Conservation (phyloP, 2,888 invertebrate species). For the Caenorhabditis sinica region DNA sequence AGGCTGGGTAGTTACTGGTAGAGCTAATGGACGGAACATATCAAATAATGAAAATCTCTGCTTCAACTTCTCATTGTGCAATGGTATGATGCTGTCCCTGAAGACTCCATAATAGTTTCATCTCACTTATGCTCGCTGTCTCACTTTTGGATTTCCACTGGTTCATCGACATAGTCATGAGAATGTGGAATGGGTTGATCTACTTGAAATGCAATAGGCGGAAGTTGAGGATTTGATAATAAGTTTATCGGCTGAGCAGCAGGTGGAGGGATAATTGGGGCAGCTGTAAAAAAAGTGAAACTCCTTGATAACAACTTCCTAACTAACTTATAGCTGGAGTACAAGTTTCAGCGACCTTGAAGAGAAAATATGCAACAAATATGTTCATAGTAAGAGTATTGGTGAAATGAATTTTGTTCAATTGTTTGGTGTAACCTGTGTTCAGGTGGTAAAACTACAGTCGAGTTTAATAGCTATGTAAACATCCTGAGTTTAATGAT, state of each 20-base stretch:
- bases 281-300: background rate
- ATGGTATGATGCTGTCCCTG: conserved; percentile 57
- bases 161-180: conserved; percentile 49
- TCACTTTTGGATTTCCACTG: conserved; percentile 45
- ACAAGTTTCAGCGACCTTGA: conserved; percentile 12
- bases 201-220: conserved; percentile 51
- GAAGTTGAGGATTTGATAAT: conserved; percentile 31
- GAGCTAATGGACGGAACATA: conserved; percentile 62
- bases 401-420: background rate
- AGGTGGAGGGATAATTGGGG: conserved; percentile 26
- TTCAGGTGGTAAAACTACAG: conserved; percentile 41
- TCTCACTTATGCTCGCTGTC: background rate
- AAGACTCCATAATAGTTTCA: too few relatives aligned
- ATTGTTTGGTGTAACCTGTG: background rate
- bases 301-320: background rate
- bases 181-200: conserved; percentile 37
- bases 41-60: conserved; percentile 64
- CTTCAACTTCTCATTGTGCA: conserved; percentile 46
- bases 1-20: conserved; percentile 40
- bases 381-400: background rate
- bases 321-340: conserved; percentile 35
- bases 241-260: conserved; percentile 32
- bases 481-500: too few relatives aligned
- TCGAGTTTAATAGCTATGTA: background rate
- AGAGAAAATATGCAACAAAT: background rate